Conservation (phyloP, 2,888 invertebrate genomes). For the Linnaemya tessellans region DNA sequence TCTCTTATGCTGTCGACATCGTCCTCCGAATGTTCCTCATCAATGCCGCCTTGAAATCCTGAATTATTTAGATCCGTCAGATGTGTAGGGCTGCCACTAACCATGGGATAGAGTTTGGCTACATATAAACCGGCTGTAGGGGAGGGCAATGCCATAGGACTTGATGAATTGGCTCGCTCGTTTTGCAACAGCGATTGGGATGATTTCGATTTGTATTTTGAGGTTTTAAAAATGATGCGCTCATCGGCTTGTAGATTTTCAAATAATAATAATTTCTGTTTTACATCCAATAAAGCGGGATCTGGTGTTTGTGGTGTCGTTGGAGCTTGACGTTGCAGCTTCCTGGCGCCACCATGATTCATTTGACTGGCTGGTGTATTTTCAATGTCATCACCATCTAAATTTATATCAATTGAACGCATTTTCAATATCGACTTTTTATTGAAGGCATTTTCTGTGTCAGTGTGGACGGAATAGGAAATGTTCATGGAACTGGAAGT, state of each 20-base stretch:
- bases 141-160: slow-evolving; percentile 4
- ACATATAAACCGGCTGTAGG: slow-evolving; percentile 44
- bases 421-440: slow-evolving; percentile 78
- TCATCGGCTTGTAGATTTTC: slow-evolving; percentile 78
- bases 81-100: slow-evolving; percentile 6
- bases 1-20: slow-evolving; percentile 80
- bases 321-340: not conserved
- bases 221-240: slow-evolving; percentile 74
- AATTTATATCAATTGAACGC: slow-evolving; percentile 65
- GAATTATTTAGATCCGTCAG: slow-evolving; percentile 17
- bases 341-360: slow-evolving; percentile 2
- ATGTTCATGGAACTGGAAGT: slow-evolving; percentile 76
- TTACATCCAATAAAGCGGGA: slow-evolving; percentile 78
- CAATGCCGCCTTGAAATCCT: slow-evolving; percentile 75
- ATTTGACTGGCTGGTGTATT: slow-evolving; percentile 28
- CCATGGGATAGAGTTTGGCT: slow-evolving; percentile 28
- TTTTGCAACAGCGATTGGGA: slow-evolving; percentile 73
- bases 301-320: slow-evolving; percentile 72
- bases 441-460: slow-evolving; percentile 80
- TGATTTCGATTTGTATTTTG: slow-evolving; percentile 70
- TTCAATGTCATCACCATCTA: slow-evolving; percentile 17
- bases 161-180: slow-evolving; percentile 65
- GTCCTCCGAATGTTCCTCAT: slow-evolving; percentile 81
- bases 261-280: slow-evolving; percentile 79
- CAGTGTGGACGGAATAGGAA: slow-evolving; percentile 80